Percentiles rank a stretch among this genome's conserved stretches.
Conservation (phyloP, 2,797 vertebrate genomes). For the Sebastes minor region DNA sequence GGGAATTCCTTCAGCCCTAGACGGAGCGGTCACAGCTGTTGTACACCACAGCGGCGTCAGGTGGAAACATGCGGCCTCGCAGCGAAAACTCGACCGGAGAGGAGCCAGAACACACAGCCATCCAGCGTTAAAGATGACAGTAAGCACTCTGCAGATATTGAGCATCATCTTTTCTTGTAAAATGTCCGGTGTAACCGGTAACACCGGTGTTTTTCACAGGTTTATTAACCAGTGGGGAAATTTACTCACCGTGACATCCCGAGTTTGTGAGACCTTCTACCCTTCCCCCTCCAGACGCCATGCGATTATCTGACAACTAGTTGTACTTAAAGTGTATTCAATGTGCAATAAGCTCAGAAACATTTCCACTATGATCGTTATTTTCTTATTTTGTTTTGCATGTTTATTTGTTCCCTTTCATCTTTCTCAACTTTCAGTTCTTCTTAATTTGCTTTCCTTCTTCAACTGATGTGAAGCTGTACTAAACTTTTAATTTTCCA, state of each 20-base stretch:
- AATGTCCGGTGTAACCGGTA: no score
- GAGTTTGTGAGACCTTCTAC: not conserved
- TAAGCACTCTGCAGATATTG: no score
- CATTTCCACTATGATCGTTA: not conserved
- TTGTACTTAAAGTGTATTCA: not conserved
- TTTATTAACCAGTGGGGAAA: no score
- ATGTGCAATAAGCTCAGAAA: not conserved
- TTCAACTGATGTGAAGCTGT: not conserved
- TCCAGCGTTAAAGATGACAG: no score
- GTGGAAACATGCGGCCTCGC: no score
- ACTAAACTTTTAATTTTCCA: not conserved
- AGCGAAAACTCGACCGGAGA: no score
- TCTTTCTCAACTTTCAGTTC: not conserved
- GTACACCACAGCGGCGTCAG: no score
- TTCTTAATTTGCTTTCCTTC: not conserved
- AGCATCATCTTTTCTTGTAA: no score
- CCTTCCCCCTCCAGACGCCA: not conserved
- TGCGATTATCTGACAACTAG: not conserved
- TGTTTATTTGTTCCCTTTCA: not conserved
- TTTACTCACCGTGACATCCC: no score
- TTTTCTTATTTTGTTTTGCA: not conserved
- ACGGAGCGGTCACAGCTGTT: accelerated
- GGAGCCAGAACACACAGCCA: no score
- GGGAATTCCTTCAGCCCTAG: no score
- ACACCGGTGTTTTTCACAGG: no score